phyloP scores from a whole-genome alignment of 2,797 vertebrate species.

The Rhodeus uyekii region DNA sequence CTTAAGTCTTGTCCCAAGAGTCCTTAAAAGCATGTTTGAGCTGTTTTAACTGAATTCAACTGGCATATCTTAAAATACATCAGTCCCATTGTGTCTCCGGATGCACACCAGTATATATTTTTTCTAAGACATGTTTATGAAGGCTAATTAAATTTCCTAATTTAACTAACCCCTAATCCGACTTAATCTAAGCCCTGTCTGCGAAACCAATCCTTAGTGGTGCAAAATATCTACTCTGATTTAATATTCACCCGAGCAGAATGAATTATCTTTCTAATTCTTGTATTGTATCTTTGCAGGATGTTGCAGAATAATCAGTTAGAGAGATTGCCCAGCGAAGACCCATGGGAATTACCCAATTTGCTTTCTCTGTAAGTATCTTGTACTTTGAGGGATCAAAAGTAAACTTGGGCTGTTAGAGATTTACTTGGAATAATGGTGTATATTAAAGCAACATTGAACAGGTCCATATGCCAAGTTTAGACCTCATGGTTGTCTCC shows the following conservation, averaged over 20 bases:
- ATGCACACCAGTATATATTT: too few relatives aligned
- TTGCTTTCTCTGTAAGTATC: constrained; percentile 93
- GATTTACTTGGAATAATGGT: constrained; percentile 32
- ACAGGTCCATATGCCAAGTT: constrained; percentile 7
- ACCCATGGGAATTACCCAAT: constrained; percentile 89
- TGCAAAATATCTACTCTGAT: background rate
- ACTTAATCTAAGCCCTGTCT: too few relatives aligned
- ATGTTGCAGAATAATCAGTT: constrained; percentile 97
- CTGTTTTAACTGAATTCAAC: too few relatives aligned
- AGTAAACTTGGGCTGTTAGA: constrained; percentile 36
- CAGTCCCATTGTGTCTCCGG: too few relatives aligned
- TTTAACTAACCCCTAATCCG: too few relatives aligned
- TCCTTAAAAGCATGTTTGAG: too few relatives aligned
- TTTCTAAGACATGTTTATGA: too few relatives aligned
- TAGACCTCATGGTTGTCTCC: background rate
- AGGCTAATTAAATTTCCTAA: too few relatives aligned
- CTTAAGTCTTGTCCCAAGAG: too few relatives aligned
- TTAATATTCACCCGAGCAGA: background rate
- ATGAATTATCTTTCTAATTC: background rate
- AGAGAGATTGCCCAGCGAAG: constrained; percentile 85
- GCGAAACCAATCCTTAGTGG: background rate
- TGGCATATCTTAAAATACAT: too few relatives aligned
- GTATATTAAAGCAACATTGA: constrained; percentile 34
- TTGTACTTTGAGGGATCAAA: constrained; percentile 26
- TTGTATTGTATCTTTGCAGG: constrained; percentile 68